Percentiles rank a stretch among this genome's conserved stretches.
Evolutionary conservation across 2,888 invertebrate species (phyloP).

Genomic region (Epistrophe grossulariae): DNA sequence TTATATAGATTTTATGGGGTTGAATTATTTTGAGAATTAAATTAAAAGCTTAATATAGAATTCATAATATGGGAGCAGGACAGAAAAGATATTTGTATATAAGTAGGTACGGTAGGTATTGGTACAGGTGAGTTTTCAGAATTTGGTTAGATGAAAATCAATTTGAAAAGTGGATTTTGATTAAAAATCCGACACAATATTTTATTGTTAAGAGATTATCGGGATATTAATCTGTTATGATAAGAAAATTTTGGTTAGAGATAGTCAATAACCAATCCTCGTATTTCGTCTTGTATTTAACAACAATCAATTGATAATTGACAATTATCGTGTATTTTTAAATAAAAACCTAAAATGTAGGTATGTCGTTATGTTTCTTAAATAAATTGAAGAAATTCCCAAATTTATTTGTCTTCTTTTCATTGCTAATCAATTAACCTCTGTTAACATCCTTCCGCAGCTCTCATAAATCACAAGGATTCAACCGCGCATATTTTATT

Average conservation of each 20-base stretch:
- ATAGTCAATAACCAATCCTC: too few relatives aligned
- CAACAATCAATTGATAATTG: too few relatives aligned
- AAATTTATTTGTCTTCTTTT: not conserved
- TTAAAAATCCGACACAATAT: too few relatives aligned
- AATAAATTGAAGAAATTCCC: not conserved
- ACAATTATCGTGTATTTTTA: too few relatives aligned
- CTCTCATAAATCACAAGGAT: not conserved
- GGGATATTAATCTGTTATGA: too few relatives aligned
- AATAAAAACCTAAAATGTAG: too few relatives aligned
- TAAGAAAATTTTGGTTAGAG: too few relatives aligned
- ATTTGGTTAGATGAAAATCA: too few relatives aligned
- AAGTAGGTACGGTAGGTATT: too few relatives aligned
- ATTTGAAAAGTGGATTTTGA: not conserved
- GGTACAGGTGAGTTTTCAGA: not conserved
- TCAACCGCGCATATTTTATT: not conserved
- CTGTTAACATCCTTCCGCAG: not conserved
- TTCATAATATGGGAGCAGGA: not conserved
- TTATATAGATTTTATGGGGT: slow-evolving; percentile 35
- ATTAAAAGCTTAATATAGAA: slow-evolving; percentile 31
- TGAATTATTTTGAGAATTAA: slow-evolving; percentile 31
- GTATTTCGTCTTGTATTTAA: too few relatives aligned
- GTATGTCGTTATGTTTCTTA: not conserved
- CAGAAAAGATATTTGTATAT: not conserved
- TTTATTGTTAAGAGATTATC: too few relatives aligned
- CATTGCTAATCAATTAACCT: not conserved